phyloP scores from a whole-genome alignment of 1,140 invertebrate species.

The Panulirus ornatus region DNA sequence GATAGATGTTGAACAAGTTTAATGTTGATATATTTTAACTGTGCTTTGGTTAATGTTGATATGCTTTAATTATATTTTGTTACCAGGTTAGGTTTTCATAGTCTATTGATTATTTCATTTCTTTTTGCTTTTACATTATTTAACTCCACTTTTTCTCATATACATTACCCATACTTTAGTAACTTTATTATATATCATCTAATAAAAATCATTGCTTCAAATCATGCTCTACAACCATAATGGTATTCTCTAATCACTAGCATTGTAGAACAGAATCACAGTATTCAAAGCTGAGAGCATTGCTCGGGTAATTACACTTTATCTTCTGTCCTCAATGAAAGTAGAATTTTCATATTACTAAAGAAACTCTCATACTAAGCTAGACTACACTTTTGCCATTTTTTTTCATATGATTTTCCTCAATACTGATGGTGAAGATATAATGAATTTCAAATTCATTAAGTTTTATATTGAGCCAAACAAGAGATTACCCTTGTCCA shows the following conservation, averaged over 20 bases:
- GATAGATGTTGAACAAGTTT: background rate
- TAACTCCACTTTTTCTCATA: background rate
- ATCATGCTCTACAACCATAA: background rate
- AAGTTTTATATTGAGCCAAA: background rate
- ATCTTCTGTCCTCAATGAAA: background rate
- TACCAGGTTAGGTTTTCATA: background rate
- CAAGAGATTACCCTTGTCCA: too few species aligned
- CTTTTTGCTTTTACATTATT: background rate
- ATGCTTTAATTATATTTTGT: background rate
- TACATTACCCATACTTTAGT: background rate
- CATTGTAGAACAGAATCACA: background rate
- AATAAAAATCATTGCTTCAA: background rate
- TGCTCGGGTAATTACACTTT: background rate
- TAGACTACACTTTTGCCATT: background rate
- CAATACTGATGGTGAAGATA: background rate
- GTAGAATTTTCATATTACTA: background rate
- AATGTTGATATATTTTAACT: background rate
- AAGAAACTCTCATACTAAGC: background rate
- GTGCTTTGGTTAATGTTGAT: background rate
- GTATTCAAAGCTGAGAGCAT: background rate
- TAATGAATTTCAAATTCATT: background rate
- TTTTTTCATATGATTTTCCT: background rate
- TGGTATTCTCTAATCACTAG: background rate
- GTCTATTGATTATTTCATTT: background rate
- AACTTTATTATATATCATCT: background rate